Evolutionary conservation across 64 coral and sea anemone species (phyloP).

Genomic region (Orbicella faveolata): DNA sequence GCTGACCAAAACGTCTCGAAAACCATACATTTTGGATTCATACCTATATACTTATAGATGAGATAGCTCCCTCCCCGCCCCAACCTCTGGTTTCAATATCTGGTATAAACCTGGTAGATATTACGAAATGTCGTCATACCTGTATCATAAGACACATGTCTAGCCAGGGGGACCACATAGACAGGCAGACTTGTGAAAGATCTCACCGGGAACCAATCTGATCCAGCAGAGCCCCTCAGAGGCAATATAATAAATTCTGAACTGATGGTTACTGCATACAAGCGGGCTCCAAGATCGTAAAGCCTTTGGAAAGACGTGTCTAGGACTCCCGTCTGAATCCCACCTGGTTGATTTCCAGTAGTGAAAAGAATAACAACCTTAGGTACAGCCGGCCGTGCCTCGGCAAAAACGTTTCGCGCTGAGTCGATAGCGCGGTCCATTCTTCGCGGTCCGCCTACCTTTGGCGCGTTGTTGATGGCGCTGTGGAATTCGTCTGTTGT

Average conservation of each 20-base stretch:
- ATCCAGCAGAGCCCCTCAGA: conserved; percentile 17
- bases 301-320: conserved; percentile 38
- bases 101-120: not conserved
- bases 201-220: conserved; percentile 60
- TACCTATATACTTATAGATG: no score
- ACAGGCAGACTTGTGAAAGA: conserved; percentile 41
- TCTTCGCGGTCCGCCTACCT: conserved; percentile 55
- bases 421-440: conserved; percentile 63
- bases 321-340: conserved; percentile 20
- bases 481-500: conserved; percentile 33
- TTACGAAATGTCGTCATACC: not conserved
- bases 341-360: conserved; percentile 36
- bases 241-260: conserved; percentile 13
- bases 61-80: no score
- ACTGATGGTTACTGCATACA: conserved; percentile 63
- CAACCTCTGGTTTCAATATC: no score
- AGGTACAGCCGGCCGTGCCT: conserved; percentile 43
- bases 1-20: no score
- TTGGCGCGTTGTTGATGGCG: conserved; percentile 24
- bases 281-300: conserved; percentile 51
- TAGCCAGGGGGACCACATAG: conserved; percentile 46
- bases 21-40: no score
- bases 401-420: conserved; percentile 22
- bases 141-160: conserved; percentile 52
- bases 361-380: conserved; percentile 67